phyloP scores from a whole-genome alignment of 2,888 invertebrate genomes.

The Xylota segnis region DNA sequence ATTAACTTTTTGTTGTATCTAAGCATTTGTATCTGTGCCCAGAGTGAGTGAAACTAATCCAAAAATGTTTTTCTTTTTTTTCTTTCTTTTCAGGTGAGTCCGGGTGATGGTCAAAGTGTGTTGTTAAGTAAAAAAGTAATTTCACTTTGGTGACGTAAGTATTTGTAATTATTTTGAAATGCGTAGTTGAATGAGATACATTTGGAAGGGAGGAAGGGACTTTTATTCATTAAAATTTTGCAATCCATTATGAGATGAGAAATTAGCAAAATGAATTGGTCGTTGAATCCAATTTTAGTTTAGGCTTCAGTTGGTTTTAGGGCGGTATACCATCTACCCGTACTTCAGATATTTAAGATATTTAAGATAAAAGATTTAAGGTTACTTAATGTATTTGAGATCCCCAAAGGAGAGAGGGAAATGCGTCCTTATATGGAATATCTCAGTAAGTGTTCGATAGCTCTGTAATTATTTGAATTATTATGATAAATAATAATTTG shows the following conservation, averaged over 20 bases:
- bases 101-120: constrained; percentile 6
- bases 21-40: neutral
- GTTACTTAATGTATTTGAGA: no score
- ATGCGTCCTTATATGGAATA: no score
- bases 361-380: no score
- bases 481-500: no score
- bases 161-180: constrained; percentile 19
- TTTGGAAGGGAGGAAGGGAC: neutral
- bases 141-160: constrained; percentile 28
- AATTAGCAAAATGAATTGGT: neutral
- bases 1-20: neutral
- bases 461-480: no score
- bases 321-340: neutral
- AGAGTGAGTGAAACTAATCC: neutral
- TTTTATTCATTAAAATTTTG: neutral
- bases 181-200: neutral
- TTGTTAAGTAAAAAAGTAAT: constrained; percentile 10
- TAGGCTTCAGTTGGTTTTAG: neutral
- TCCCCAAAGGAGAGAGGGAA: no score
- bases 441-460: no score
- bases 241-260: neutral
- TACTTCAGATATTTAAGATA: no score
- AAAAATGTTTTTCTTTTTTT: neutral
- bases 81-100: constrained; percentile 58
- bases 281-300: neutral